Base-by-base conservation (phyloP, 1,140 invertebrate species). In the Pissodes strobi region DNA sequence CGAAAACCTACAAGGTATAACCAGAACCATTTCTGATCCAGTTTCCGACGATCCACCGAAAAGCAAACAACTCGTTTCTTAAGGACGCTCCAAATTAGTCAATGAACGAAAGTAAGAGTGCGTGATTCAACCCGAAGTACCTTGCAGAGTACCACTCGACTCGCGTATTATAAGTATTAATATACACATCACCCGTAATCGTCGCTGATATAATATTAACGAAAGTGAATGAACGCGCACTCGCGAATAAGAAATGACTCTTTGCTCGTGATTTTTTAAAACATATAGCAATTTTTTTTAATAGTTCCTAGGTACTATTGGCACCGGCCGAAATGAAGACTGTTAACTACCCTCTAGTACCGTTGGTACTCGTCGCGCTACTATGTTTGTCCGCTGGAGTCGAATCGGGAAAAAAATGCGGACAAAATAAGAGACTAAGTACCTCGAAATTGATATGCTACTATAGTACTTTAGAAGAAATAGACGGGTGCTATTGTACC, bases 401-500 rank as follows among this genome's bases (percentile, higher is more conserved):
- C 6, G n/a, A 34, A 6, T 34, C 30, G 6, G 30, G 30, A 6
- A 49, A 61, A 39, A 22, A 61, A 3, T 38, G 37, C 21, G 17
- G 12, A 2, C 21, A 12, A 19, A 30, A 2, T 18, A 61, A 61
- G 39, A 30, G 45, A 39, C 37, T 61, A 6, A 61, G 58, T 39
- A 64, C 17, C 25, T 72, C 74, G 0, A 77, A 76, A 55, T 53
- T 77, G 30, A 59, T 77, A 37, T 77, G 75, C 66, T 77, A 77
- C 51, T 77, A 75, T 45, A 68, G 74, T 48, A 68, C 70, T 57
- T 53, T 73, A 43, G 67, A 58, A 0, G 65, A 70, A 9, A 51
- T 71, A 15, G 65, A 75, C n/a, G 62, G 38, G 5, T 77, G 75
- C 53, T 69, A 71, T 55, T 77, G 75, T 64, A 71, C 68, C 15